These are phyloP conservation scores for Benitochromis conjunctus DNA, from an alignment of 2,113 vertebrate genomes.

Conservation along the genomic window DNA sequence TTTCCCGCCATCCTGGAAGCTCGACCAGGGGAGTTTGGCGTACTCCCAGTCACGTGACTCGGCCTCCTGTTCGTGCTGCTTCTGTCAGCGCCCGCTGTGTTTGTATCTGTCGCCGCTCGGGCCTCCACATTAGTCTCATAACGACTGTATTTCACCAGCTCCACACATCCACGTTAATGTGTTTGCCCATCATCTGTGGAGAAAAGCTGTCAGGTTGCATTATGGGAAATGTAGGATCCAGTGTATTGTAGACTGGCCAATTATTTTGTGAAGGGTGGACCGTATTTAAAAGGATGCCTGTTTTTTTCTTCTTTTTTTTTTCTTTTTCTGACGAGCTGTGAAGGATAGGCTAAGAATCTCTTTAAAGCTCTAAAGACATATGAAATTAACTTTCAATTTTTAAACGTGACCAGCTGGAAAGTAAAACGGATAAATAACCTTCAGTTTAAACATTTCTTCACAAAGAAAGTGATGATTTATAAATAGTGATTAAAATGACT, in stretches of 20 bases:
- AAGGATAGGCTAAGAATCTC: background rate
- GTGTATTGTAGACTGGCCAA: background rate
- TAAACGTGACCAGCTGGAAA: background rate
- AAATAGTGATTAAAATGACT: background rate
- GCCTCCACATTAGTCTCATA: background rate
- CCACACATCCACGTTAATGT: rapidly evolving
- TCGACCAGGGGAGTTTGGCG: background rate
- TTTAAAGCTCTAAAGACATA: background rate
- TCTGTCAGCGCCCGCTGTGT: background rate
- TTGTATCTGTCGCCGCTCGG: background rate
- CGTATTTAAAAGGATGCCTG: background rate
- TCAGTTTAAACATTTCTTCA: background rate
- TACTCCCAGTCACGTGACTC: background rate
- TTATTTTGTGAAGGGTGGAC: background rate
- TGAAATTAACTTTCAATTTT: rapidly evolving
- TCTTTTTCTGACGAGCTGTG: background rate
- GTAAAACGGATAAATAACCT: rapidly evolving
- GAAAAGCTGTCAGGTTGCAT: background rate
- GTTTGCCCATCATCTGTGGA: rapidly evolving
- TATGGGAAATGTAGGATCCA: background rate
- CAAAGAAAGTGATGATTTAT: background rate
- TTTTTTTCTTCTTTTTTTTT: too few relatives aligned
- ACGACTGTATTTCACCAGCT: background rate
- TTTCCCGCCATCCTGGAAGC: background rate
- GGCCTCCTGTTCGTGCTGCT: background rate